A percentile compares a stretch with the other conserved stretches of the same genome.
Evolutionary conservation across 2,113 vertebrate genomes (phyloP).

Genomic region (Aspidoscelis tigris): DNA sequence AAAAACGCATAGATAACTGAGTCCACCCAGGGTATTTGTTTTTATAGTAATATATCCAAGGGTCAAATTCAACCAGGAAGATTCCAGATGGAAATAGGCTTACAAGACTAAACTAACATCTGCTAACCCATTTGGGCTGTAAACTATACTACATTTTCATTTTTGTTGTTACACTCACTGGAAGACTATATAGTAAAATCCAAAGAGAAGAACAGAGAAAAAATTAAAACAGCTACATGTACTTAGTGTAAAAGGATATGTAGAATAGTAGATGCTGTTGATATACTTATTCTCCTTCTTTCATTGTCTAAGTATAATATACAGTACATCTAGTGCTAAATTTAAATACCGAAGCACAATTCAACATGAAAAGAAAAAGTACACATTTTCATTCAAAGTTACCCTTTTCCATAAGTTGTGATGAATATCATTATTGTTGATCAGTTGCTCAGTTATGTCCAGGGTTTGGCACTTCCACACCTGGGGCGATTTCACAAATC

Average conservation of each 20-base stretch:
- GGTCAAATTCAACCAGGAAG: neutral
- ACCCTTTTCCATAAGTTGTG: too few relatives aligned
- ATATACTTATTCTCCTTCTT: neutral
- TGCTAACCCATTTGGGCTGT: too few relatives aligned
- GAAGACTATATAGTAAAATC: neutral
- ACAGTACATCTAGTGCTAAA: neutral
- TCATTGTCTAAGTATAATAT: neutral
- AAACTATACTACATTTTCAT: neutral
- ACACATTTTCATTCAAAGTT: too few relatives aligned
- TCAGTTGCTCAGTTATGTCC: too few relatives aligned
- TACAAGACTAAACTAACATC: neutral
- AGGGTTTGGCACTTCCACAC: too few relatives aligned
- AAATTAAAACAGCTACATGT: neutral
- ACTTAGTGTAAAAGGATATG: neutral
- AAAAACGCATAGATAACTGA: neutral
- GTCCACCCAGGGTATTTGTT: neutral
- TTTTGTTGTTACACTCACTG: neutral
- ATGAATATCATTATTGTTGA: too few relatives aligned
- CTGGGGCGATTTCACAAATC: too few relatives aligned
- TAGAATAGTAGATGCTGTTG: neutral
- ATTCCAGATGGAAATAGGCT: neutral
- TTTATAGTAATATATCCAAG: neutral
- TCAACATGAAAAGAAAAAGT: too few relatives aligned
- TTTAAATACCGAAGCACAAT: too few relatives aligned
- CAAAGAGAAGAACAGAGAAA: neutral